Base-by-base conservation (phyloP, 1,140 invertebrate species). In the Camponotus pennsylvanicus region DNA sequence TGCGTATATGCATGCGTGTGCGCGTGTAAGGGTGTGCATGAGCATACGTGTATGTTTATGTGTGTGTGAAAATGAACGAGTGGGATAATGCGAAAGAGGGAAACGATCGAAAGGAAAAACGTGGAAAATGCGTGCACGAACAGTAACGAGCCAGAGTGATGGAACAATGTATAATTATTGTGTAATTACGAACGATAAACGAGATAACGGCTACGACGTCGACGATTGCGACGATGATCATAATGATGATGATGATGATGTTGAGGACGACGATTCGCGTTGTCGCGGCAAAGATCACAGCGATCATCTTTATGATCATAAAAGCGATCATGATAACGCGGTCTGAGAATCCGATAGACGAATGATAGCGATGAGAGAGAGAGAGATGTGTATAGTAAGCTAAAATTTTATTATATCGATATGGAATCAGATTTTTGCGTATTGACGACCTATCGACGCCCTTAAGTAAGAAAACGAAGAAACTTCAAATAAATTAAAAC, bases 371-470 rank as follows among this genome's bases (percentile, higher is more conserved):
- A 87, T 92, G 27, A 27, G 27, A 27, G 1, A 27, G 27, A 27
- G 27, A 27, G 27, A 27, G 92, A 93, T 94, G 92, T 94, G 93
- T 94, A 94, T 93, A 92, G 92, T 94, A 93, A 93, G 92, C 91
- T 93, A 94, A 92, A 93, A 93, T 93, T 94, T 93, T 93, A 94
- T 94, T 94, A 93, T 94, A 93, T 94, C 93, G 92, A 89, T 94
- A 94, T 93, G 93, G 91, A 94, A 92, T 93, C 92, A 92, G 91
- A 94, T 92, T 94, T 94, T 94, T 94, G 92, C 93, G 93, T 92
- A 94, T 93, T 91, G 92, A 93, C 86, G 91, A 93, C 92, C 86
- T 92, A 93, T 91, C 90, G 90, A 93, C 89, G 92, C 91, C 90
- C 88, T 80, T 93, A 92, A 93, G 88, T 91, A 92, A 90, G 75